Percentiles rank a stretch among this genome's conserved stretches.
Evolutionary conservation across 2,888 invertebrate species (phyloP).

Genomic region (Apotomis turbidana): DNA sequence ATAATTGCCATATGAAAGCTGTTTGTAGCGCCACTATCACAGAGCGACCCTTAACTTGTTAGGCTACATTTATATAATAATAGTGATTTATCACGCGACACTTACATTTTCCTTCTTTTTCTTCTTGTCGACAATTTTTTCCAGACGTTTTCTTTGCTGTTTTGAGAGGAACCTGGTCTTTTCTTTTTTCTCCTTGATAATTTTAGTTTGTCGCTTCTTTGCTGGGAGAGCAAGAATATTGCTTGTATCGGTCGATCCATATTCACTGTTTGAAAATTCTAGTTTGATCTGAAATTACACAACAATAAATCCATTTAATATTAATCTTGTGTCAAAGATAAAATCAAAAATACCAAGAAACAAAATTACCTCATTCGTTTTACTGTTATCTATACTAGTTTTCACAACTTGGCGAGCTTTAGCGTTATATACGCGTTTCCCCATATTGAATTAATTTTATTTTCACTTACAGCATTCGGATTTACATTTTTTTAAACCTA

Average conservation of each 20-base stretch:
- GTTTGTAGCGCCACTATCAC: no score
- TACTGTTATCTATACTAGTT: conserved; percentile 88
- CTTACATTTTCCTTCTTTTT: conserved; percentile 95
- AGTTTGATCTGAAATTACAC: conserved; percentile 84
- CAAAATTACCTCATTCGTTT: conserved; percentile 85
- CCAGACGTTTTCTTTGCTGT: conserved; percentile 92
- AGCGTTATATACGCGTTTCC: conserved; percentile 89
- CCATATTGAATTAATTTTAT: conserved; percentile 75
- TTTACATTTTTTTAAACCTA: conserved; percentile 17
- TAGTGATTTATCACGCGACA: conserved; percentile 17
- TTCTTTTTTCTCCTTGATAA: conserved; percentile 81
- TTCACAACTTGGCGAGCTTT: conserved; percentile 88
- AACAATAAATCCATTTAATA: conserved; percentile 21
- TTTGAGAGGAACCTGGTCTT: conserved; percentile 91
- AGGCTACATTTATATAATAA: no score
- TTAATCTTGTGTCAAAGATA: neutral
- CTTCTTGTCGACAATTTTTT: conserved; percentile 94
- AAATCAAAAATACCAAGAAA: conserved; percentile 5
- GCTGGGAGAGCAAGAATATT: conserved; percentile 93
- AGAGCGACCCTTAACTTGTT: no score
- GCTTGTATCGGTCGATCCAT: conserved; percentile 86
- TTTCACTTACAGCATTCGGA: neutral
- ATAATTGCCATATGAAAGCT: no score
- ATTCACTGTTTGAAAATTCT: conserved; percentile 84
- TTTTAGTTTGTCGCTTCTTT: conserved; percentile 90